These are phyloP conservation scores for Stegastes partitus DNA, from an alignment of 2,113 vertebrate species.

Conservation along the genomic window DNA sequence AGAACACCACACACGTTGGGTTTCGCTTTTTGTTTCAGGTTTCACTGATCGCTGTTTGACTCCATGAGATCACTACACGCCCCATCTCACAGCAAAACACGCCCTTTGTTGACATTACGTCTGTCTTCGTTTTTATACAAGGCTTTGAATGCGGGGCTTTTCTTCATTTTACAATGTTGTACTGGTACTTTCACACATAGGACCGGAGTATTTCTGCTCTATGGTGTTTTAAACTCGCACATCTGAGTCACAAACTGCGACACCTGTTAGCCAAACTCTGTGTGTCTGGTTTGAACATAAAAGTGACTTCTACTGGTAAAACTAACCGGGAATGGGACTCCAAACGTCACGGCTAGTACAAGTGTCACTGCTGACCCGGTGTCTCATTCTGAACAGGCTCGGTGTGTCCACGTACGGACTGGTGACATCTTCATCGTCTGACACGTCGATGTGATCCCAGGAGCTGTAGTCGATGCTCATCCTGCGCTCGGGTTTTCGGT, in stretches of 20 bases:
- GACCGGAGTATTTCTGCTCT: not conserved
- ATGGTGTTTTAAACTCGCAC: not conserved
- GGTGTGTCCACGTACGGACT: conserved; percentile 93
- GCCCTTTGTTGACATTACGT: not conserved
- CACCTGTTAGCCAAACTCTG: conserved; percentile 1
- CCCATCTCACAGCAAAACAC: not conserved
- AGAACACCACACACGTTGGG: too few species aligned
- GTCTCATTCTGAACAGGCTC: conserved; percentile 93
- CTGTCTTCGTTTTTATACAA: not conserved
- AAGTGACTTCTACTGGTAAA: conserved; percentile 15
- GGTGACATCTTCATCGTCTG: conserved; percentile 92
- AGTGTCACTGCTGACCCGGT: conserved; percentile 85
- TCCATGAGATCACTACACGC: not conserved
- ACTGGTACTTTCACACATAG: not conserved
- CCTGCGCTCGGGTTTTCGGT: conserved; percentile 82
- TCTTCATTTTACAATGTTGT: not conserved
- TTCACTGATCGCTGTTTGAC: too few species aligned
- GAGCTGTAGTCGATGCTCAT: conserved; percentile 90
- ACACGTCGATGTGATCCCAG: conserved; percentile 95
- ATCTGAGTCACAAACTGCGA: not conserved
- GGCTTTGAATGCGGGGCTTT: not conserved
- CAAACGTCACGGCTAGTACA: conserved; percentile 58
- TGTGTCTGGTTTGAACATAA: not conserved
- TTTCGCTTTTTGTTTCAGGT: too few species aligned
- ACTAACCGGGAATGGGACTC: conserved; percentile 49